Percentiles rank a stretch among this genome's conserved stretches.
phyloP scores from a whole-genome alignment of 2,888 invertebrate genomes.

The Emmelina monodactyla region DNA sequence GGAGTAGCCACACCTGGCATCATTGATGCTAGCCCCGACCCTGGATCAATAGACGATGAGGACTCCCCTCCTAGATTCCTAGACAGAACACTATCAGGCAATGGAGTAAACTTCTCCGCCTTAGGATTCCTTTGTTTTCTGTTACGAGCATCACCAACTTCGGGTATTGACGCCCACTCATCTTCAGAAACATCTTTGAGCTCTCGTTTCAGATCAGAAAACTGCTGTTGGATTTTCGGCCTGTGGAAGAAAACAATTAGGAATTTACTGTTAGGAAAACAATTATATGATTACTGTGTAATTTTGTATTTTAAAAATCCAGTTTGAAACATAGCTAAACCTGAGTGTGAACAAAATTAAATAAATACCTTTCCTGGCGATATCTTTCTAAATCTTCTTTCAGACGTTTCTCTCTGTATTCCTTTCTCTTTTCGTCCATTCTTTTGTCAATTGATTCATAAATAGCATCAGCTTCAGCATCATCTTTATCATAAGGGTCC shows the following conservation, averaged over 20 bases:
- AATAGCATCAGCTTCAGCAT: slow-evolving; percentile 98
- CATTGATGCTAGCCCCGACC: slow-evolving; percentile 86
- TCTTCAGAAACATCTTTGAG: slow-evolving; percentile 84
- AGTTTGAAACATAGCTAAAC: no score
- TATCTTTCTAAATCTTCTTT: slow-evolving; percentile 95
- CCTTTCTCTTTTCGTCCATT: slow-evolving; percentile 98
- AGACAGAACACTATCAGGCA: slow-evolving; percentile 95
- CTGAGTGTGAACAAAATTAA: no score
- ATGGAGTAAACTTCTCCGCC: slow-evolving; percentile 95
- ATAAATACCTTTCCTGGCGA: slow-evolving; percentile 84
- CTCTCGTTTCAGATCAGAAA: slow-evolving; percentile 94
- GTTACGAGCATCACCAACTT: slow-evolving; percentile 99
- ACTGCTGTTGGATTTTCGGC: slow-evolving; percentile 99
- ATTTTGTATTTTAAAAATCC: no score
- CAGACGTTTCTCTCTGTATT: slow-evolving; percentile 88
- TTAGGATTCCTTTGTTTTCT: slow-evolving; percentile 95
- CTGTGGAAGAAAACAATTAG: slow-evolving; percentile 41
- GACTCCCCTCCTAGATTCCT: slow-evolving; percentile 86
- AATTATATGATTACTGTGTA: neutral
- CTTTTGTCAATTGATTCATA: slow-evolving; percentile 98
- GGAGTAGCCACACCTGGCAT: slow-evolving; percentile 87
- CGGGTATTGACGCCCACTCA: slow-evolving; percentile 97
- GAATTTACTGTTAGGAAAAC: neutral
- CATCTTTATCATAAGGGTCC: slow-evolving; percentile 99
- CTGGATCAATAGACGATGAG: slow-evolving; percentile 80